phyloP scores from a whole-genome alignment of 2,888 invertebrate species.

The Trissolcus japonicus region DNA sequence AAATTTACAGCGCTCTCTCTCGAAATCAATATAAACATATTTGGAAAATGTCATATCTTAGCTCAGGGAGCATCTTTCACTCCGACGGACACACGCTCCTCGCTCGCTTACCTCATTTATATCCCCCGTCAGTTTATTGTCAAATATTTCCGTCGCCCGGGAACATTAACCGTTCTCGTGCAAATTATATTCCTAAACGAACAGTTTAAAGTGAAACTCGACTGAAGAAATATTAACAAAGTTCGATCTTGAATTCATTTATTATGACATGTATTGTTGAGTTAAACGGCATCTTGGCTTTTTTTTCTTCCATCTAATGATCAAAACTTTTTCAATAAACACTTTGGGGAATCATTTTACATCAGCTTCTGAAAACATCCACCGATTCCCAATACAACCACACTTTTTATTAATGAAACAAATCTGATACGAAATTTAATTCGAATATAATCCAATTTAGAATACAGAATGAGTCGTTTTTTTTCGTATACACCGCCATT shows the following conservation, averaged over 20 bases:
- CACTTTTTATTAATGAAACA: not conserved
- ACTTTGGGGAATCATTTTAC: not conserved
- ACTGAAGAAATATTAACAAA: constrained; percentile 33
- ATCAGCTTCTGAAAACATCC: not conserved
- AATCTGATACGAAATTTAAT: not conserved
- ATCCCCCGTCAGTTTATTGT: constrained; percentile 44
- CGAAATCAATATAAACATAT: constrained; percentile 67
- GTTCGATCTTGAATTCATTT: constrained; percentile 13
- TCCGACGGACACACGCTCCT: constrained; percentile 30
- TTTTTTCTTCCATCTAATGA: not conserved
- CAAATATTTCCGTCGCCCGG: constrained; percentile 33
- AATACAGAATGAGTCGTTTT: constrained; percentile 1
- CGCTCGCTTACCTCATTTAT: constrained; percentile 36
- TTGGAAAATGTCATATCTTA: constrained; percentile 51
- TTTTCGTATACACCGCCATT: constrained; percentile 1
- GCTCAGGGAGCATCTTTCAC: constrained; percentile 37
- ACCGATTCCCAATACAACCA: not conserved
- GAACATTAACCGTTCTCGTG: constrained; percentile 38
- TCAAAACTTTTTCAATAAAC: constrained; percentile 1
- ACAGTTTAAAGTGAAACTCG: constrained; percentile 33
- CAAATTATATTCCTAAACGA: constrained; percentile 29
- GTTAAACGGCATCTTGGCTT: constrained; percentile 35
- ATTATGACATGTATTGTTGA: constrained; percentile 13
- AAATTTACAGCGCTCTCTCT: constrained; percentile 65
- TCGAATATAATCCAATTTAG: not conserved